Base-by-base conservation (phyloP, 2,113 vertebrate species). In the Rhinopithecus roxellana region DNA sequence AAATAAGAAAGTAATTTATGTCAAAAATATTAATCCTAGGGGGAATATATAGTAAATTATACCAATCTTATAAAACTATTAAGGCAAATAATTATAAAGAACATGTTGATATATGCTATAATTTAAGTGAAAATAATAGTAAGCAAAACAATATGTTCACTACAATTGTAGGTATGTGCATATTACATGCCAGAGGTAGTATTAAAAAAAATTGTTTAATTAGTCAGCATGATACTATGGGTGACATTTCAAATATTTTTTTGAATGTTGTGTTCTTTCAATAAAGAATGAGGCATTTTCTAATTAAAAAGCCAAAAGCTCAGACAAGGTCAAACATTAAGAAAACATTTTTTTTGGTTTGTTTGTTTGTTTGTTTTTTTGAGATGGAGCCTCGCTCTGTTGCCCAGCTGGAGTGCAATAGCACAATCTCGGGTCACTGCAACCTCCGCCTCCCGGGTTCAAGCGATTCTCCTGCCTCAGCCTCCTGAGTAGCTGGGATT, bases 1-100 rank as follows among this genome's bases (percentile, higher is more conserved):
- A 92, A 70, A 55, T n/a, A 94, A 88, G 48, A 35, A 64, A 69
- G 23, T 4, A 77, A 80, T 84, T 79, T 72, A 74, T 86, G 17
- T 86, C 40, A 85, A 93, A 90, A 89, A 67, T 50, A 81, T n/a
- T 35, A 93, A 45, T 52, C 50, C 18, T 77, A 88, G 25, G 30
- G 27, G 59, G 14, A 93, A n/a, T 52, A 17, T 61, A 90, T 75
- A 80, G 13, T 70, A 70, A 87, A 40, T 93, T 89, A 50, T 43
- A 82, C 32, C 30, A 82, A n/a, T 81, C 57, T 87, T 67, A 40
- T 74, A 82, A 69, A 93, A 38, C 6, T 74, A 85, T 84, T 64
- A 69, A 95, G 64, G 38, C 27, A 57, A 90, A 69, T 70, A 93
- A 70, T 96, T 94, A 43, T 32, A 92, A 82, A 92, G 75, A 84